Evolutionary conservation across 1,140 invertebrate genomes (phyloP).

Genomic region (Drosophila rufa): DNA sequence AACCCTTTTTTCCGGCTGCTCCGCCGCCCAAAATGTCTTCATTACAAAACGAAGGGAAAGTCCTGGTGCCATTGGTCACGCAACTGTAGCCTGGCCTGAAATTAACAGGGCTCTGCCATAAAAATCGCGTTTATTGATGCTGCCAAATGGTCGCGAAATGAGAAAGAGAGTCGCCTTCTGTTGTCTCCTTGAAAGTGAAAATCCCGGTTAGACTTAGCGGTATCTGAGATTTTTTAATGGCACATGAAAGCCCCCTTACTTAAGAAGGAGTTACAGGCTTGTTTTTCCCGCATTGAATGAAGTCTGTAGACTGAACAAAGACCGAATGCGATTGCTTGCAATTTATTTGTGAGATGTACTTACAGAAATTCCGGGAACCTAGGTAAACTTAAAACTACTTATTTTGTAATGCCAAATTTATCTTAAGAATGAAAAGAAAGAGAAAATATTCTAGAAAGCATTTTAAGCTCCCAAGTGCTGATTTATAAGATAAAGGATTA

Average conservation of each 20-base stretch:
- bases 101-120: conserved; percentile 73
- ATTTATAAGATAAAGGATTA: background rate
- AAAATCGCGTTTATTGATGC: conserved; percentile 82
- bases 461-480: background rate
- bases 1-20: conserved; percentile 43
- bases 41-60: conserved; percentile 55
- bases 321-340: background rate
- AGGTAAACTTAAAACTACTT: too few relatives aligned
- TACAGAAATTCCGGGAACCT: background rate
- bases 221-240: conserved; percentile 47
- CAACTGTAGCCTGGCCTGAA: conserved; percentile 70
- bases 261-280: conserved; percentile 20
- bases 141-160: conserved; percentile 67
- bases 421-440: background rate
- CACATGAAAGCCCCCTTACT: conserved; percentile 22
- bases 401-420: background rate
- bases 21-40: conserved; percentile 61
- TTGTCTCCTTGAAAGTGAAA: conserved; percentile 43
- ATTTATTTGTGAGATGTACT: conserved; percentile 9
- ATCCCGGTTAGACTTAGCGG: conserved; percentile 52
- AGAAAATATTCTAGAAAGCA: background rate
- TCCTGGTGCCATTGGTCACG: conserved; percentile 71
- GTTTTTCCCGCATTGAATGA: background rate
- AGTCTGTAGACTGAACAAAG: conserved; percentile 1
- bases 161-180: conserved; percentile 49